These are phyloP conservation scores for Papilio polyxenes DNA, from an alignment of 1,140 invertebrate species.

Conservation along the genomic window DNA sequence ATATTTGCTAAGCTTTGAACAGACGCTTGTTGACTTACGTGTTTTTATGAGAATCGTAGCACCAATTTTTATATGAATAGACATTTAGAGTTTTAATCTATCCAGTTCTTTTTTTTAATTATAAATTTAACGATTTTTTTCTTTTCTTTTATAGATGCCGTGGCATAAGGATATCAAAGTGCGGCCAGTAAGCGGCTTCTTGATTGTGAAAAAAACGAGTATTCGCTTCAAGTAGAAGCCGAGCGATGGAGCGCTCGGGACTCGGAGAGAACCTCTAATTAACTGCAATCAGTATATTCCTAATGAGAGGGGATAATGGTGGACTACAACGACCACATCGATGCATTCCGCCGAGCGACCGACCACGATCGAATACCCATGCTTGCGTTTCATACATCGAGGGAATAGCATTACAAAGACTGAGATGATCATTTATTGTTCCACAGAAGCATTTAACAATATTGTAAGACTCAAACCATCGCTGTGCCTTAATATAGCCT, in stretches of 20 bases:
- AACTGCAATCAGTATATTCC: slow-evolving; percentile 80
- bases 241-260: slow-evolving; percentile 68
- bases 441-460: slow-evolving; percentile 73
- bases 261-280: slow-evolving; percentile 76
- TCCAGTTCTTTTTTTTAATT: not conserved
- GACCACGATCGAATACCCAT: slow-evolving; percentile 64
- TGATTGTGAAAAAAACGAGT: slow-evolving; percentile 75
- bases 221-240: slow-evolving; percentile 68
- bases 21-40: slow-evolving; percentile 73
- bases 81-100: not conserved
- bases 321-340: slow-evolving; percentile 76
- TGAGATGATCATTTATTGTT: slow-evolving; percentile 71
- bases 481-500: slow-evolving; percentile 75
- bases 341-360: slow-evolving; percentile 72
- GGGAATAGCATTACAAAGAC: slow-evolving; percentile 73
- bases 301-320: slow-evolving; percentile 79
- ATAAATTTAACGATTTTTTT: slow-evolving; percentile 43
- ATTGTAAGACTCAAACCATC: slow-evolving; percentile 64
- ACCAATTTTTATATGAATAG: not conserved
- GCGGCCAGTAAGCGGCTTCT: slow-evolving; percentile 71
- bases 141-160: slow-evolving; percentile 69
- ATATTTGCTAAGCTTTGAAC: slow-evolving; percentile 76
- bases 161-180: slow-evolving; percentile 74
- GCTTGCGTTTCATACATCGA: slow-evolving; percentile 69
- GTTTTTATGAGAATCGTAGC: slow-evolving; percentile 59